Conservation (phyloP, 1,140 invertebrate species). For the Linepithema humile region DNA sequence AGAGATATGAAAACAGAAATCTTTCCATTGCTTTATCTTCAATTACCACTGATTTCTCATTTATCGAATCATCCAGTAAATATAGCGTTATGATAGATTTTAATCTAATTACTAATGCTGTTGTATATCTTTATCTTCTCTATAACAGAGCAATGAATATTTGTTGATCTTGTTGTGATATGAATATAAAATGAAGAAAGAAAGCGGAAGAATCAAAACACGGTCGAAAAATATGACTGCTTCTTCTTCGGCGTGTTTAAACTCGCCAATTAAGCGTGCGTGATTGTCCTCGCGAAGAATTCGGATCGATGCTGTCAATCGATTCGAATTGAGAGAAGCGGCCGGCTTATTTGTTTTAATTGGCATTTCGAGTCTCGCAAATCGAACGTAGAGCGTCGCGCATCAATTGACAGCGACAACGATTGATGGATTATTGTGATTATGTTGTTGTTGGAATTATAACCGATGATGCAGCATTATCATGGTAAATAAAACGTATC, state of each 20-base stretch:
- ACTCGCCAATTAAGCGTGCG: slow-evolving; percentile 1
- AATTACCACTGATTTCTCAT: background rate
- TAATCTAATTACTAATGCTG: background rate
- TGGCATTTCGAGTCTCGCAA: slow-evolving; percentile 20
- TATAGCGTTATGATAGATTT: background rate
- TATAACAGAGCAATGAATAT: background rate
- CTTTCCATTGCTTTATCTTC: background rate
- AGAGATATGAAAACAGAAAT: background rate
- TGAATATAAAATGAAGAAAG: background rate
- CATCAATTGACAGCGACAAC: slow-evolving; percentile 31
- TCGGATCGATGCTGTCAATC: slow-evolving; percentile 5
- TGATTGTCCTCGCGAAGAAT: slow-evolving; percentile 31
- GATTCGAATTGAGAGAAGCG: background rate
- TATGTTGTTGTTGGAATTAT: slow-evolving; percentile 51
- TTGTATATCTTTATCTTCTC: background rate
- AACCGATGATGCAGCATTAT: slow-evolving; percentile 52
- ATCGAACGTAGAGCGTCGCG: slow-evolving; percentile 3
- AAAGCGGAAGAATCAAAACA: background rate
- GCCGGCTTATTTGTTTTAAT: slow-evolving; percentile 54
- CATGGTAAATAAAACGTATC: slow-evolving; percentile 4
- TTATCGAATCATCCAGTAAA: background rate
- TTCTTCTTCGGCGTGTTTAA: background rate
- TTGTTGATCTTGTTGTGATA: background rate
- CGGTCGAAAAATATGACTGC: background rate
- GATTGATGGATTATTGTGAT: slow-evolving; percentile 53